Evolutionary conservation across 2,113 vertebrate genomes (phyloP), one percentile per base, ranked within the genome.

Genomic region (Eolophus roseicapilla): DNA sequence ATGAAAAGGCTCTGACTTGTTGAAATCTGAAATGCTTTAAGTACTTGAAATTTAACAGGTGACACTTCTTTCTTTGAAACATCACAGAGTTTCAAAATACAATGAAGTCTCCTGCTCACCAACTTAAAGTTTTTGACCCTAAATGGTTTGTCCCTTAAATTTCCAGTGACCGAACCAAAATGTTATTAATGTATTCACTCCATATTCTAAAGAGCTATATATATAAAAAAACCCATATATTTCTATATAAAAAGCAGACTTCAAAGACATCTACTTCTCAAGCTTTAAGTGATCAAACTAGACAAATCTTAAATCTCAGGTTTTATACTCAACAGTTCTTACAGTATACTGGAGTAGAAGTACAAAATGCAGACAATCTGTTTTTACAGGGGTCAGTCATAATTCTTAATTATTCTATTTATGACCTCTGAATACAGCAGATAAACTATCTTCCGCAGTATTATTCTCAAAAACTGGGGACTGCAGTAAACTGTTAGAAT

Each of bases 401-500:
- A 82, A 11, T 71, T 94, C 91, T 88, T 96, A 94, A 96, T 97
- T 96, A 95, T 88, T 94, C 37, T 90, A 79, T 90, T 28, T 57
- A 50, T 73, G 94, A 96, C 80, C 80, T 96, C 76, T 90, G 84
- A 87, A 95, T 73, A 68, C 65, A 96, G 69, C 70, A 97, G 95
- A 98, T 97, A 95, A 76, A 44, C 43, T 86, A 92, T 93, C 90
- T 90, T 83, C 73, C 70, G 60, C 71, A 79, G 49, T 90, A 95
- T 77, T 97, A 92, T 57, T 86, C 33, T 92, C 31, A 60, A 94
- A 93, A 95, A 93, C 69, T 21, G 31, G 52, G 43, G 63, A 94
- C 86, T 87, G 68, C 50, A 95, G 86, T 86, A 95, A 97, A 96
- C 80, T 75, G n/a, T 95, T 94, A 95, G 89, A 93, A 86, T 60